These are phyloP conservation scores for Drosophila meridionalis DNA, from an alignment of 2,888 invertebrate species.

Conservation along the genomic window DNA sequence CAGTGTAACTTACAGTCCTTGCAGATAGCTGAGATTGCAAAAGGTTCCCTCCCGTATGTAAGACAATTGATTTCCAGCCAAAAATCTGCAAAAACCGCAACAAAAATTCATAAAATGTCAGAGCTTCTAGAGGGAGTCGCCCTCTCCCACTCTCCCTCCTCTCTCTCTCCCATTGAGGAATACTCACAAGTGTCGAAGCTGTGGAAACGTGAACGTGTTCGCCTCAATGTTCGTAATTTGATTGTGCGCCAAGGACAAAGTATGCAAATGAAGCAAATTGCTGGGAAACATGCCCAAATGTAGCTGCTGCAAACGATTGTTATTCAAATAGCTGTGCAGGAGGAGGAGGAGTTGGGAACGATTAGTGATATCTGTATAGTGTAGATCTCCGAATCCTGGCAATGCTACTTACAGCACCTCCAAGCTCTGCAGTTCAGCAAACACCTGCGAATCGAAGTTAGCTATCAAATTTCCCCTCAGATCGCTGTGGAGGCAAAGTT, in stretches of 20 bases:
- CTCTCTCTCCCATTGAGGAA: background rate
- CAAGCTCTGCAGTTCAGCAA: slow-evolving; percentile 84
- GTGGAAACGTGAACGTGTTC: slow-evolving; percentile 83
- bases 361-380: background rate
- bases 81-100: slow-evolving; percentile 83
- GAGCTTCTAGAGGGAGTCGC: background rate
- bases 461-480: slow-evolving; percentile 85
- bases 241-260: slow-evolving; percentile 86
- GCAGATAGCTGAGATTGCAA: slow-evolving; percentile 84
- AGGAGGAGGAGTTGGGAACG: background rate
- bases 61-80: slow-evolving; percentile 86
- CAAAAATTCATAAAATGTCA: background rate
- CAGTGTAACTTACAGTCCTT: slow-evolving; percentile 81
- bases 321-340: slow-evolving; percentile 83
- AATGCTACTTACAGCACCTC: slow-evolving; percentile 84
- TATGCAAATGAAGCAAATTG: slow-evolving; percentile 81
- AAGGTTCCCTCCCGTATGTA: slow-evolving; percentile 85
- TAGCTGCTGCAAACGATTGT: slow-evolving; percentile 84
- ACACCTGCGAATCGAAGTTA: slow-evolving; percentile 82
- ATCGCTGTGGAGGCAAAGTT: slow-evolving; percentile 81
- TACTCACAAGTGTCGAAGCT: slow-evolving; percentile 86
- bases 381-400: background rate
- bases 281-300: slow-evolving; percentile 82
- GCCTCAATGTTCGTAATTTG: slow-evolving; percentile 78
- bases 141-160: background rate